phyloP scores from a whole-genome alignment of 2,113 vertebrate species.

The Lamprologus sp. region DNA sequence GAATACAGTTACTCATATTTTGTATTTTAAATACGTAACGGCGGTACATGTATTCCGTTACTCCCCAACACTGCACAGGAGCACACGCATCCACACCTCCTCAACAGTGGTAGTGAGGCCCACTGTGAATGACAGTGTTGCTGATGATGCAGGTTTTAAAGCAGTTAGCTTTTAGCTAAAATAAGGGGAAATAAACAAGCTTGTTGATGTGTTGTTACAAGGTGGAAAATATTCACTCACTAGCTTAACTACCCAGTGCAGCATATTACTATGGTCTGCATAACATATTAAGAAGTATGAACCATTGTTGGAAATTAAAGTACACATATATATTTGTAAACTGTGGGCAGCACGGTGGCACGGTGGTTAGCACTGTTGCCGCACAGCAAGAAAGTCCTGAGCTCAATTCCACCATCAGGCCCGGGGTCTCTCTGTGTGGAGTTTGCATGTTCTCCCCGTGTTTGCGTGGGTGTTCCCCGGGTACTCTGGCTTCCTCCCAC shows the following conservation, averaged over 20 bases:
- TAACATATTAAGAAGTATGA: not conserved
- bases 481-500: not conserved
- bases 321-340: not conserved
- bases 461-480: fast-evolving
- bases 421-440: not conserved
- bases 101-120: not conserved
- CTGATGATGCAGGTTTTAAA: not conserved
- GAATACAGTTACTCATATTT: no score
- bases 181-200: fast-evolving
- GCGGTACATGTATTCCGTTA: no score
- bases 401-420: not conserved
- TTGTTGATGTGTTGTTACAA: not conserved
- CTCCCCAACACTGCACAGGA: not conserved
- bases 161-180: not conserved
- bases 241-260: not conserved
- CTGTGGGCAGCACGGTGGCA: not conserved
- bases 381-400: not conserved
- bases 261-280: not conserved
- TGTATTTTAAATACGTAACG: no score
- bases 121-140: not conserved
- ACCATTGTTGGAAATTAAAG: fast-evolving
- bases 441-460: not conserved
- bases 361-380: fast-evolving
- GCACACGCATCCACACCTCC: not conserved
- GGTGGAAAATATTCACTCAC: not conserved